Conservation (phyloP, 2,888 invertebrate genomes). For the Eudemis profundana region DNA sequence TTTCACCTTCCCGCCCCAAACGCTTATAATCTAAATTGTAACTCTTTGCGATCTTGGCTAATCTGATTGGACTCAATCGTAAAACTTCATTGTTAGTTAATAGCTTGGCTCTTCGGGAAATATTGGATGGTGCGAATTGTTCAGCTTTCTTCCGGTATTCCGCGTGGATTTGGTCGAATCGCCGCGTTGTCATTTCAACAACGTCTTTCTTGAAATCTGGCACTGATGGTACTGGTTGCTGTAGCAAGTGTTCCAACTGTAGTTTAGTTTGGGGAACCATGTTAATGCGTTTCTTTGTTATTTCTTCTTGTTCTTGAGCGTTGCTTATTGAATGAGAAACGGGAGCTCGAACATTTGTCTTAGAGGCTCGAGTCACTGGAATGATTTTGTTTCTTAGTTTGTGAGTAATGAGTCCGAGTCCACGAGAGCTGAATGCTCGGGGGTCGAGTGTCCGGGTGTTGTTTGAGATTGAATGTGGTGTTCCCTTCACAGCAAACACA, state of each 20-base stretch:
- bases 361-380: not conserved
- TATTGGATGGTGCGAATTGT: not conserved
- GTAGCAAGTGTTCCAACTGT: not conserved
- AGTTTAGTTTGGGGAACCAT: not conserved
- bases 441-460: not conserved
- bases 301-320: not conserved
- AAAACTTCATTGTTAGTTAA: not conserved
- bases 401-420: not conserved
- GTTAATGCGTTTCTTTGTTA: not conserved
- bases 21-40: not conserved
- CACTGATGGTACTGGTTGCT: not conserved
- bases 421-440: not conserved
- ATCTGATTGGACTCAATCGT: not conserved
- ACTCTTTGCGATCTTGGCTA: not conserved
- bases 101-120: not conserved
- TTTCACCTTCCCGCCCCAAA: not conserved
- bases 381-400: not conserved
- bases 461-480: conserved; percentile 1
- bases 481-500: not conserved
- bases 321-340: not conserved
- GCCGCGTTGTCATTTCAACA: not conserved
- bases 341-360: not conserved
- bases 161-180: conserved; percentile 3
- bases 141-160: not conserved
- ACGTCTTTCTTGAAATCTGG: conserved; percentile 1